Evolutionary conservation across 2,888 invertebrate species (phyloP).

Genomic region (Drosophila monieri): DNA sequence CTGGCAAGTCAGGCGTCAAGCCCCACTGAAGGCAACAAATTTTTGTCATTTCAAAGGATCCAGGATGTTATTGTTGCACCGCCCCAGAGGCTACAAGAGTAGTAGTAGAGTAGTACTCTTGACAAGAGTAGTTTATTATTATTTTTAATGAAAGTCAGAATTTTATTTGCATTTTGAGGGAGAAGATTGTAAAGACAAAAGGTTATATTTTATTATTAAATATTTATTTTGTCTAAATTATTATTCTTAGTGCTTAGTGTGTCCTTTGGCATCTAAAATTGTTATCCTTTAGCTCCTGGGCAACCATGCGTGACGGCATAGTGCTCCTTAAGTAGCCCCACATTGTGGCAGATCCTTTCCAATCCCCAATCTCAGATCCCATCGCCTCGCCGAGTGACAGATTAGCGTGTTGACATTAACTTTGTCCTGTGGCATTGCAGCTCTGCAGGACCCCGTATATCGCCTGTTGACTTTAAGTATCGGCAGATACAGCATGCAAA

Average conservation of each 20-base stretch:
- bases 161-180: not conserved
- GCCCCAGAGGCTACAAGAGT: constrained; percentile 13
- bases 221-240: not conserved
- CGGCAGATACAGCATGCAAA: constrained; percentile 32
- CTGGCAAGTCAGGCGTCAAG: constrained; percentile 56
- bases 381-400: constrained; percentile 51
- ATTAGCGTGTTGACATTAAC: constrained; percentile 68
- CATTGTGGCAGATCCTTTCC: constrained; percentile 32
- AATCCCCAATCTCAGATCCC: constrained; percentile 13
- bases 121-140: constrained; percentile 17
- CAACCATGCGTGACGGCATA: constrained; percentile 45
- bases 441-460: constrained; percentile 15
- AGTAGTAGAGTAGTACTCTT: too few species aligned
- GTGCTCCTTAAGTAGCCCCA: constrained; percentile 43
- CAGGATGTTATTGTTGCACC: constrained; percentile 55
- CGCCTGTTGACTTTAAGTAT: constrained; percentile 43
- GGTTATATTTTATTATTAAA: not conserved
- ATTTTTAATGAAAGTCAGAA: not conserved
- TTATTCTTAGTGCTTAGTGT: constrained; percentile 4
- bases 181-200: not conserved
- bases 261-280: not conserved
- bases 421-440: constrained; percentile 45
- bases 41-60: constrained; percentile 68
- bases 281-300: constrained; percentile 38
- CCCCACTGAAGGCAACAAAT: constrained; percentile 61